Evolutionary conservation across 2,888 invertebrate species (phyloP).

Genomic region (Bhutanitis thaidina): DNA sequence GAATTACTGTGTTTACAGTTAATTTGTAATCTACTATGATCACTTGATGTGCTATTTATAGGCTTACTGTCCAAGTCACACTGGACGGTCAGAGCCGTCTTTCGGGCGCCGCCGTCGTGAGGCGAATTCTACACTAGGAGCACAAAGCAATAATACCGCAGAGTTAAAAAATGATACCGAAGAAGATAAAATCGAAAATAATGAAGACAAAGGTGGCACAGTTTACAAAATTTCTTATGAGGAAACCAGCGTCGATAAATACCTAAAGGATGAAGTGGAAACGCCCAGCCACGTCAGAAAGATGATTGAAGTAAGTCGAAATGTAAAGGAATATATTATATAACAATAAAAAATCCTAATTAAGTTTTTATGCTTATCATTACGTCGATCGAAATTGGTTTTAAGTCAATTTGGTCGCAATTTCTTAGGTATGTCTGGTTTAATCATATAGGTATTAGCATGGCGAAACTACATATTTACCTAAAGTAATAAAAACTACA

Average conservation of each 20-base stretch:
- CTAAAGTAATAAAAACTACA: too few species aligned
- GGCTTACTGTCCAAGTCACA: conserved; percentile 90
- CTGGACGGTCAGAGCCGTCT: conserved; percentile 91
- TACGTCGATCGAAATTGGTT: too few species aligned
- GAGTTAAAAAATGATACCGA: conserved; percentile 43
- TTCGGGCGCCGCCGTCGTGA: conserved; percentile 86
- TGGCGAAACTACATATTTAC: too few species aligned
- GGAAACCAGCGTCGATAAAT: conserved; percentile 63
- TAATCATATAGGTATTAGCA: too few species aligned
- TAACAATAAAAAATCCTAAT: too few species aligned
- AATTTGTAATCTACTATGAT: background rate
- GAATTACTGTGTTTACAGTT: conserved; percentile 18
- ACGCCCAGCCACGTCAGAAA: conserved; percentile 90
- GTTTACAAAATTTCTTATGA: conserved; percentile 64
- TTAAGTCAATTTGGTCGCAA: too few species aligned
- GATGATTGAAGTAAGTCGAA: conserved; percentile 88
- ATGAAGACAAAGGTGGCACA: conserved; percentile 43
- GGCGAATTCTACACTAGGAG: conserved; percentile 55
- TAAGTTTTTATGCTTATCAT: too few species aligned
- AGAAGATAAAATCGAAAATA: conserved; percentile 36
- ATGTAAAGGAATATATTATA: too few species aligned
- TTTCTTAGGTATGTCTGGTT: too few species aligned
- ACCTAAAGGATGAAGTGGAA: conserved; percentile 75
- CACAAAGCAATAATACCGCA: conserved; percentile 50
- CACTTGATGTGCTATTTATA: conserved; percentile 36